Percentiles rank a stretch among this genome's conserved stretches.
These are phyloP conservation scores for Polypterus bichir DNA, from an alignment of 2,113 vertebrate genomes.

Conservation along the genomic window DNA sequence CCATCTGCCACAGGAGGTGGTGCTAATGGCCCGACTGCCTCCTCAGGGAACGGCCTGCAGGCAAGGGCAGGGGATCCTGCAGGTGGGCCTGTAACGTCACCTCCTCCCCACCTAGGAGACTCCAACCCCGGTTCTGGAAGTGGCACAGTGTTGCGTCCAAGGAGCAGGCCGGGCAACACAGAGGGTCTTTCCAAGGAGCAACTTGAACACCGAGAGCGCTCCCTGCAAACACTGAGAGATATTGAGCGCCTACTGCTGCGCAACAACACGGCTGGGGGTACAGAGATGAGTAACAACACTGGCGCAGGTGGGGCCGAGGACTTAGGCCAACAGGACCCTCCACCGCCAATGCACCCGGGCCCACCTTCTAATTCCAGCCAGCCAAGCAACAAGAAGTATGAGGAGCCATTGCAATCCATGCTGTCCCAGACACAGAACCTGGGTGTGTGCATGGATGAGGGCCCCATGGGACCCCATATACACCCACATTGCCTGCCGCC, in stretches of 20 bases:
- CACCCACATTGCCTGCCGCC: conserved; percentile 36
- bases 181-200: conserved; percentile 90
- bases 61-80: no score
- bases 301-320: conserved; percentile 22
- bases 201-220: conserved; percentile 86
- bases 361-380: conserved; percentile 1
- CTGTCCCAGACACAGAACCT: conserved; percentile 87
- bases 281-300: conserved; percentile 28
- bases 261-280: conserved; percentile 47
- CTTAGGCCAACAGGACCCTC: conserved; percentile 27
- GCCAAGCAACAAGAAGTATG: conserved; percentile 66
- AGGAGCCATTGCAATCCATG: conserved; percentile 89
- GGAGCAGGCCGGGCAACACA: conserved; percentile 25
- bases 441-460: conserved; percentile 58
- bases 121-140: conserved; percentile 42
- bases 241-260: conserved; percentile 82
- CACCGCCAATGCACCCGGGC: conserved; percentile 27
- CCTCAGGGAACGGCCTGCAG: conserved; percentile 43
- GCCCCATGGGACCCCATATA: conserved; percentile 44
- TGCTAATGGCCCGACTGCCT: conserved; percentile 51
- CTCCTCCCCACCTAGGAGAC: conserved; percentile 30
- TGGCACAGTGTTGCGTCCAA: conserved; percentile 27
- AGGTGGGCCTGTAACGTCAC: conserved; percentile 34
- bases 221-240: conserved; percentile 85
- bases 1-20: conserved; percentile 36